Evolutionary conservation across 2,797 vertebrate genomes (phyloP).

Genomic region (Cyprinodon diabolis): DNA sequence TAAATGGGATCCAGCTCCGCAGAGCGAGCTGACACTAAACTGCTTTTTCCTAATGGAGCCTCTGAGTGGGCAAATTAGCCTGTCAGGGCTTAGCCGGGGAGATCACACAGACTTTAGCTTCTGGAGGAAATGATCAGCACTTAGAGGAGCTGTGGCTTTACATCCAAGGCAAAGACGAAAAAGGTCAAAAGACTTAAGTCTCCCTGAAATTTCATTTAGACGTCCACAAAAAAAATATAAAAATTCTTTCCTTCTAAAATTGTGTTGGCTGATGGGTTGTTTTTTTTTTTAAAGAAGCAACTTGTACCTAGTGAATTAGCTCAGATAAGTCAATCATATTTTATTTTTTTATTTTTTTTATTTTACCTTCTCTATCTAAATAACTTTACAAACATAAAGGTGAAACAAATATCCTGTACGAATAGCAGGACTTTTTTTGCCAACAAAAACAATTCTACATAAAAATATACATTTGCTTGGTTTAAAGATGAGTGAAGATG

Average conservation of each 20-base stretch:
- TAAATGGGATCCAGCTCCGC: slow-evolving; percentile 3
- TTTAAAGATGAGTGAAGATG: too few species aligned
- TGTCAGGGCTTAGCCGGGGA: slow-evolving; percentile 33
- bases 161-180: slow-evolving; percentile 31
- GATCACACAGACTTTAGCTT: slow-evolving; percentile 33
- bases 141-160: slow-evolving; percentile 34
- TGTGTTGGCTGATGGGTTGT: too few species aligned
- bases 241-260: too few species aligned
- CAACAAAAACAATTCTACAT: too few species aligned
- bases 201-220: too few species aligned
- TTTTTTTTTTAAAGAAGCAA: too few species aligned
- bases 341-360: neutral
- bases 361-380: neutral
- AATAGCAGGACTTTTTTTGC: too few species aligned
- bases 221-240: too few species aligned
- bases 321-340: too few species aligned
- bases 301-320: too few species aligned
- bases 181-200: slow-evolving; percentile 13
- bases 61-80: slow-evolving; percentile 41
- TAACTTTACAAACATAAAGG: neutral
- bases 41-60: slow-evolving; percentile 18
- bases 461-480: too few species aligned
- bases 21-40: slow-evolving; percentile 30
- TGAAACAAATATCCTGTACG: neutral
- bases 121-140: slow-evolving; percentile 46